These are phyloP conservation scores for Myiotriccus ornatus DNA, from an alignment of 2,797 vertebrate species.

Conservation along the genomic window DNA sequence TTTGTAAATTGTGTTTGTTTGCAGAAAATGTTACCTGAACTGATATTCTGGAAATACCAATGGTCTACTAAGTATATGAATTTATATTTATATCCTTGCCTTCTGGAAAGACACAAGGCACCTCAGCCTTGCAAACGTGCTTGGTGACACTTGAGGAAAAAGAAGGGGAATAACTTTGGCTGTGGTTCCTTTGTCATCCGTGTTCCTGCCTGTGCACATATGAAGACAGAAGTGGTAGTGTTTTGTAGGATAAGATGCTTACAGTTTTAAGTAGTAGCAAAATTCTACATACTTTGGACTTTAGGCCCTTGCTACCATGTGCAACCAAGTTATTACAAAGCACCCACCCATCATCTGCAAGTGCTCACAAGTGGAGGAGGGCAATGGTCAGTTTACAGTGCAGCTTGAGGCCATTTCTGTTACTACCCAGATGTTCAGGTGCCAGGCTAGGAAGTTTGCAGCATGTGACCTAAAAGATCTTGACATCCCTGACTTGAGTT, in stretches of 20 bases:
- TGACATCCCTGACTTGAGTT: neutral
- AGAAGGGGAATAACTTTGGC: neutral
- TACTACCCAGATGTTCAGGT: neutral
- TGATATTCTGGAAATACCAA: neutral
- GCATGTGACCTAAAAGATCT: neutral
- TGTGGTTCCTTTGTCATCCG: neutral
- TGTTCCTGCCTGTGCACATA: neutral
- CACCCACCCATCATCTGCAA: neutral
- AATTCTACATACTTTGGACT: neutral
- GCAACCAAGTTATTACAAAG: neutral
- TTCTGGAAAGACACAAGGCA: neutral
- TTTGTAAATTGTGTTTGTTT: neutral
- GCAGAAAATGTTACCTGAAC: neutral
- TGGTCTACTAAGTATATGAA: neutral
- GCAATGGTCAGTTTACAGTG: neutral
- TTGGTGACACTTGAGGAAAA: neutral
- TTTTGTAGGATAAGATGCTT: neutral
- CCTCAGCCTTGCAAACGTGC: neutral
- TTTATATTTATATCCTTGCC: neutral
- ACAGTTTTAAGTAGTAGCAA: neutral
- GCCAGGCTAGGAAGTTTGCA: neutral
- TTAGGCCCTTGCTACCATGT: neutral
- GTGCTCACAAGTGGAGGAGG: neutral
- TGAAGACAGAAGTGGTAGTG: neutral
- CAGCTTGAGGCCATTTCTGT: fast-evolving